Evolutionary conservation across 2,113 vertebrate species (phyloP), one percentile per base, ranked within the genome.

Genomic region (Triplophysa siluroides): DNA sequence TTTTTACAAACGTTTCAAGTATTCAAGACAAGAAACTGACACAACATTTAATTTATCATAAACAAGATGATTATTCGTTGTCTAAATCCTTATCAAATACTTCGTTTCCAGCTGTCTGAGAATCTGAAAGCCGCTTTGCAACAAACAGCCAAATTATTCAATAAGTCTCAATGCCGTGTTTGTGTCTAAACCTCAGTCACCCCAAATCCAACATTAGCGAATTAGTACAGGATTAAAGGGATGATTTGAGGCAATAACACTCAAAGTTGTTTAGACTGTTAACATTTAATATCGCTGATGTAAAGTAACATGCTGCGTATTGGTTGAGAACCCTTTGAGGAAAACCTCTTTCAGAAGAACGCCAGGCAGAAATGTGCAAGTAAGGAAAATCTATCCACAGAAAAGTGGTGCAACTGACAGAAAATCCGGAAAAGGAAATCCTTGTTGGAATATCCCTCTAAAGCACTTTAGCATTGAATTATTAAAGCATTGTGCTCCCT

Each of bases 171-270:
- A 52, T 76, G 54, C 72, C 23, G 66, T 74, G 78, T 83, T 89
- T 89, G 81, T 84, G 79, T 89, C 86, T 81, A 16, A 85, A 88
- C 87, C 87, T 89, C 84, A 83, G 73, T 83, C 84, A 68, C 63
- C 74, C 78, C 80, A 86, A 89, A 88, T 86, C 76, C 75, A 58
- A 88, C 86, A 84, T 86, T 76, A 43, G 80, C 85, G 84, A 70
- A 88, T 90, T 87, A 86, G 76, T 63, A 62, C 71, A 38, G 85
- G 84, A 83, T 85, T 75, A 81, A 85, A 78, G 29, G 62, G 61
- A 86, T 64, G 63, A 86, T 85, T 87, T 23, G 52, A 85, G 80
- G 86, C 67, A 86, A 85, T 82, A 83, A 84, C 69, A 81, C 79
- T 83, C 83, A 50, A 85, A 86, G 80, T 86, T 89, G 86, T 89